phyloP scores from a whole-genome alignment of 2,113 vertebrate genomes.

The Antigone vipio region DNA sequence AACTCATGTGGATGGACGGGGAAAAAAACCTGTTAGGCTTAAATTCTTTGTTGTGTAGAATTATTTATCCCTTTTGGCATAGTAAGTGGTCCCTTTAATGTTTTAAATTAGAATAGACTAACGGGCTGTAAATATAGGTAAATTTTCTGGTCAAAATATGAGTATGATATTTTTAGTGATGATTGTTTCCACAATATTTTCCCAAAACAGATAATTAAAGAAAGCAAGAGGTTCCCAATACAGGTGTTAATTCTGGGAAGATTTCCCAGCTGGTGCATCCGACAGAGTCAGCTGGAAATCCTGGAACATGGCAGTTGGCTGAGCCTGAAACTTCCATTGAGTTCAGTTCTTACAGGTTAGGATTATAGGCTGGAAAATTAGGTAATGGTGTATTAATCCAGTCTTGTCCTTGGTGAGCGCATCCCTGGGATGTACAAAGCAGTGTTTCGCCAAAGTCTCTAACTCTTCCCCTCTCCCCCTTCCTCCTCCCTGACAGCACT shows the following conservation, averaged over 20 bases:
- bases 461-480: neutral
- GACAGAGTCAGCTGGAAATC: neutral
- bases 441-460: neutral
- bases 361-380: neutral
- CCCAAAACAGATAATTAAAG: neutral
- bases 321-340: neutral
- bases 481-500: neutral
- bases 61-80: neutral
- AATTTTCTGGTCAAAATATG: neutral
- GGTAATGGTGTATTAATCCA: rapidly evolving
- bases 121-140: neutral
- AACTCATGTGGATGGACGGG: neutral
- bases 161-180: neutral
- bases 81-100: neutral
- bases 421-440: neutral
- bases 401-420: too few relatives aligned
- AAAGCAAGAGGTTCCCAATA: neutral
- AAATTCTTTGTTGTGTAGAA: neutral
- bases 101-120: neutral
- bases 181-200: neutral
- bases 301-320: neutral
- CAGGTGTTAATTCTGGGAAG: neutral
- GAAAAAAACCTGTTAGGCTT: neutral
- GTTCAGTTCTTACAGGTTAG: neutral
- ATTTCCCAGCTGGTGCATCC: neutral